These are phyloP conservation scores for Odontocolon sp. DNA, from an alignment of 2,888 invertebrate species.

Conservation along the genomic window DNA sequence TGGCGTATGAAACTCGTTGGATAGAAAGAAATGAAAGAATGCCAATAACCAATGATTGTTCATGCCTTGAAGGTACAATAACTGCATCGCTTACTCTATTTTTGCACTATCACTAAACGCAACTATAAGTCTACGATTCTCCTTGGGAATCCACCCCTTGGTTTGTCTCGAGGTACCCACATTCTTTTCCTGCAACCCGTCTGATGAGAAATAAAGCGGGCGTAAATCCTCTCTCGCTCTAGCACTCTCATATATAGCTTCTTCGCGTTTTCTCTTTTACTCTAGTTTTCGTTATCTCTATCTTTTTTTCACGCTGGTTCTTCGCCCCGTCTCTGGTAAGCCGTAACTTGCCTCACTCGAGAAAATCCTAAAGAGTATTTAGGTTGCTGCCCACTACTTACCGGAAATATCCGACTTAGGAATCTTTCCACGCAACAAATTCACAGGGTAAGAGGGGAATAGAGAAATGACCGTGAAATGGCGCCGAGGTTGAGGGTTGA, in stretches of 20 bases:
- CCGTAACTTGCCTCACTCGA: constrained; percentile 46
- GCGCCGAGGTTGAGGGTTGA: constrained; percentile 3
- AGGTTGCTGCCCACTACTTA: constrained; percentile 69
- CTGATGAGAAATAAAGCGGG: constrained; percentile 77
- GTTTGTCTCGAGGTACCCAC: constrained; percentile 28
- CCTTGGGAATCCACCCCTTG: constrained; percentile 30
- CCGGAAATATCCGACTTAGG: constrained; percentile 68
- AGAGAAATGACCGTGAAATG: constrained; percentile 68
- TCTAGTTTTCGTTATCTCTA: not conserved
- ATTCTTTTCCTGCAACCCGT: constrained; percentile 62
- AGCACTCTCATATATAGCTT: constrained; percentile 10
- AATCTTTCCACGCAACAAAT: constrained; percentile 70
- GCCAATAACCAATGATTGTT: not conserved
- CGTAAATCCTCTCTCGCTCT: constrained; percentile 70
- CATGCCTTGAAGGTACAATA: constrained; percentile 18
- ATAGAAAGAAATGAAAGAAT: too few relatives aligned
- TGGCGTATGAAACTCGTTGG: too few relatives aligned
- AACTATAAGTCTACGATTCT: constrained; percentile 7
- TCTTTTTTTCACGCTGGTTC: not conserved
- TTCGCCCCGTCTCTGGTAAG: not conserved
- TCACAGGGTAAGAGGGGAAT: constrained; percentile 57
- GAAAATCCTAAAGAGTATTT: constrained; percentile 67
- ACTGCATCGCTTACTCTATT: not conserved
- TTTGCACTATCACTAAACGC: not conserved
- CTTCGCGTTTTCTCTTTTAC: constrained; percentile 35